A percentile compares a stretch with the other conserved stretches of the same genome.
Evolutionary conservation across 2,888 invertebrate genomes (phyloP).

Genomic region (Eupithecia exiguata): DNA sequence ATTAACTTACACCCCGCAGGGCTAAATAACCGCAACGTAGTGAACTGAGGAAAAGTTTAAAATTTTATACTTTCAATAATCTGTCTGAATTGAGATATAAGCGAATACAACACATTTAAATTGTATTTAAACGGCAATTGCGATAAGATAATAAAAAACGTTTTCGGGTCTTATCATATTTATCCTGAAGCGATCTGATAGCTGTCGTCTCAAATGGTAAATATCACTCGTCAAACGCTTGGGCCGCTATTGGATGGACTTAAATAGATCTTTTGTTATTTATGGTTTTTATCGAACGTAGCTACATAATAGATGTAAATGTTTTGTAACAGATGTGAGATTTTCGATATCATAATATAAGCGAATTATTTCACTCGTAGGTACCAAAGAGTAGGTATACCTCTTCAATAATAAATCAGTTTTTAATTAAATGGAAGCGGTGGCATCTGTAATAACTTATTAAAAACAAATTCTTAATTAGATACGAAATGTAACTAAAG

Average conservation of each 20-base stretch:
- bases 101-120: not conserved
- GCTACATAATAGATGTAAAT: not conserved
- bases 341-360: not conserved
- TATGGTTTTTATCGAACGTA: not conserved
- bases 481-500: not conserved
- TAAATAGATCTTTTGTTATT: not conserved
- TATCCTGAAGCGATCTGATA: conserved; percentile 1
- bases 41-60: not conserved
- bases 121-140: not conserved
- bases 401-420: not conserved
- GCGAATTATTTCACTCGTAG: not conserved
- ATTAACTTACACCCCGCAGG: not conserved
- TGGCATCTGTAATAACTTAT: not conserved
- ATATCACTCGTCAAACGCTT: not conserved
- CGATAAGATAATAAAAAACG: conserved; percentile 2
- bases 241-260: not conserved
- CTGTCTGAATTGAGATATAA: not conserved
- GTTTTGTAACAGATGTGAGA: not conserved
- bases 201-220: not conserved
- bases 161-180: not conserved
- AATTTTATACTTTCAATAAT: not conserved
- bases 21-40: not conserved
- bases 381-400: not conserved
- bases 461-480: not conserved
- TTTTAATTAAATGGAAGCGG: not conserved